These are phyloP conservation scores for Lophochroa leadbeateri DNA, from an alignment of 2,113 vertebrate genomes.

Conservation along the genomic window DNA sequence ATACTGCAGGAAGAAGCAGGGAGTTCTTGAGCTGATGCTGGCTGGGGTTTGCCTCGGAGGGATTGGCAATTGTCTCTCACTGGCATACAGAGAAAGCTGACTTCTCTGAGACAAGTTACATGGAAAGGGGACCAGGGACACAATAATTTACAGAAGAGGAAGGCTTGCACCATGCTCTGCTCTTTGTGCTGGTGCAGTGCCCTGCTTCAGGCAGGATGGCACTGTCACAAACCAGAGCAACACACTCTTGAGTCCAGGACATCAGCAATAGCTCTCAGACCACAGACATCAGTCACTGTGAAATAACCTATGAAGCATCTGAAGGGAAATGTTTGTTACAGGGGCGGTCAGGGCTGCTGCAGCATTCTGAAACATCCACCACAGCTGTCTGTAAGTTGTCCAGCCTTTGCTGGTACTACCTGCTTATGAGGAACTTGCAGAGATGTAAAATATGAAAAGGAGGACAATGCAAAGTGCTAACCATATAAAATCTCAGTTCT, in stretches of 20 bases:
- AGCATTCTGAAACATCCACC: background rate
- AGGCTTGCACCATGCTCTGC: fast-evolving
- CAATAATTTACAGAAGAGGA: background rate
- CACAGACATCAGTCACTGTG: background rate
- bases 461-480: background rate
- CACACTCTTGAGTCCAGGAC: background rate
- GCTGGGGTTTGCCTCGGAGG: background rate
- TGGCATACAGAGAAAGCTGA: background rate
- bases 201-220: background rate
- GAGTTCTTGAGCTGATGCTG: background rate
- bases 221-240: background rate
- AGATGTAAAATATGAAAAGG: background rate
- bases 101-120: background rate
- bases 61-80: fast-evolving
- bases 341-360: background rate
- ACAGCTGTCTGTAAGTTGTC: background rate
- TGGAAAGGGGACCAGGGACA: background rate
- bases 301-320: background rate
- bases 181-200: background rate
- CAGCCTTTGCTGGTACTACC: background rate
- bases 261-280: background rate
- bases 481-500: fast-evolving
- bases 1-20: background rate
- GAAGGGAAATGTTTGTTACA: background rate
- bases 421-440: background rate